Base-by-base conservation (phyloP, 2,888 invertebrate genomes). In the Polyommatus icarus region DNA sequence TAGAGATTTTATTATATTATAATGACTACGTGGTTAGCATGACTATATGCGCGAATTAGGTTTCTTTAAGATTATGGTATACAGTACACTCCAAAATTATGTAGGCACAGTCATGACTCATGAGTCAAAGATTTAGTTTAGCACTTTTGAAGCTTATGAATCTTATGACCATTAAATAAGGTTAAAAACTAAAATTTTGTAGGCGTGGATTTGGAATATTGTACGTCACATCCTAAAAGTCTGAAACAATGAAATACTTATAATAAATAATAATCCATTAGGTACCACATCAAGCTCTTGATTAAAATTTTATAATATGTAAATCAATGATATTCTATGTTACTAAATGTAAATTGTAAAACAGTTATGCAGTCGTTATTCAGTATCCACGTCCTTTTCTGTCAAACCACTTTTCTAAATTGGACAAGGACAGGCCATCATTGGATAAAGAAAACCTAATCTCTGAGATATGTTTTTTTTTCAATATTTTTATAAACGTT, bases 1-100 rank as follows among this genome's bases (percentile, higher is more conserved):
- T 75, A 54, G 29, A 20, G 54, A 29, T 75, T 75, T 54, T 75
- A 75, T 54, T 75, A 4, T 75, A 29, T 54, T 75, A 29, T 54
- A 75, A 75, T 75, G 24, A 50, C 18, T 54, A 75, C 75, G 75
- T 75, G 50, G 2, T 18, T 5, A 1, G 3, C 72, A 72, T 72
- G 1, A 20, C n/a, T 72, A 72, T 72, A 18, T 12, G 40, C 40
- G 36, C 12, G 36, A 40, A 72, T 40, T 40, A 40, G 72, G 40
- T 20, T 67, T 67, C 29, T 67, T 32, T 32, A n/a, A 12, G 10
- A 4, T 24, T 46, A 46, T 46, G 12, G 46, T 46, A 10, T 36
- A 36, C 36, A 36, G 54, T 18, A 54, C 18, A 18, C 54, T 54
- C 54, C 54, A 54, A 54, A 29, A 24, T 24, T 61, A 24, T 3